These are phyloP conservation scores for Rachycentron canadum DNA, from an alignment of 2,797 vertebrate species.

Conservation along the genomic window DNA sequence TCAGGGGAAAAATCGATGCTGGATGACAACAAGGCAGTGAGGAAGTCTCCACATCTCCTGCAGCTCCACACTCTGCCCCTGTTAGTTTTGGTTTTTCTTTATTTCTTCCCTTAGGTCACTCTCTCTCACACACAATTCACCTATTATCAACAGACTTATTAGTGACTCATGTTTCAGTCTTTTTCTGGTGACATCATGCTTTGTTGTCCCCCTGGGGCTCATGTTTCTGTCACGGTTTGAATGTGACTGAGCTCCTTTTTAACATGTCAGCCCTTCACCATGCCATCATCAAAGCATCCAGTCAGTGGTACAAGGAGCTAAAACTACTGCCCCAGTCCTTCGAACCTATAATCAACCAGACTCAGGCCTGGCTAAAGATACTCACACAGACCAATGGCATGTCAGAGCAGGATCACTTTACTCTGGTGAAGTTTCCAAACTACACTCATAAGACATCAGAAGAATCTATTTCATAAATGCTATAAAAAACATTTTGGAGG, in stretches of 20 bases:
- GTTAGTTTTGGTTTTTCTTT: constrained; percentile 19
- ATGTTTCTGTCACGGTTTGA: constrained; percentile 55
- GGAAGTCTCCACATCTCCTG: constrained; percentile 33
- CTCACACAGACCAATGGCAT: constrained; percentile 49
- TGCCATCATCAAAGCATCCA: constrained; percentile 57
- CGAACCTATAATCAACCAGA: constrained; percentile 68
- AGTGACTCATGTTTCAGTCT: constrained; percentile 67
- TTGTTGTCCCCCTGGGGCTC: constrained; percentile 45
- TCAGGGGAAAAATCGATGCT: constrained; percentile 63
- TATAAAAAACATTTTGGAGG: constrained; percentile 26
- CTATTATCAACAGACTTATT: constrained; percentile 52
- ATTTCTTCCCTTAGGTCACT: constrained; percentile 10
- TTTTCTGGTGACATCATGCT: constrained; percentile 72
- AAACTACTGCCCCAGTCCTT: constrained; percentile 35
- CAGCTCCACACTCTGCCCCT: constrained; percentile 6
- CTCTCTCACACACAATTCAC: constrained; percentile 17
- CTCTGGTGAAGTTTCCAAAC: constrained; percentile 37
- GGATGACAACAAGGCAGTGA: constrained; percentile 48
- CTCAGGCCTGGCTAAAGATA: constrained; percentile 63
- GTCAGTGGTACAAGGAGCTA: constrained; percentile 14
- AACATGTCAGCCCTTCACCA: constrained; percentile 48
- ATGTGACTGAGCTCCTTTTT: constrained; percentile 48
- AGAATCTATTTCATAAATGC: constrained; percentile 22
- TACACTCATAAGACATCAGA: constrained; percentile 27
- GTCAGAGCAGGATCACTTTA: constrained; percentile 50